Base-by-base conservation (phyloP, 2,888 invertebrate genomes). In the Spicauda simplicius region DNA sequence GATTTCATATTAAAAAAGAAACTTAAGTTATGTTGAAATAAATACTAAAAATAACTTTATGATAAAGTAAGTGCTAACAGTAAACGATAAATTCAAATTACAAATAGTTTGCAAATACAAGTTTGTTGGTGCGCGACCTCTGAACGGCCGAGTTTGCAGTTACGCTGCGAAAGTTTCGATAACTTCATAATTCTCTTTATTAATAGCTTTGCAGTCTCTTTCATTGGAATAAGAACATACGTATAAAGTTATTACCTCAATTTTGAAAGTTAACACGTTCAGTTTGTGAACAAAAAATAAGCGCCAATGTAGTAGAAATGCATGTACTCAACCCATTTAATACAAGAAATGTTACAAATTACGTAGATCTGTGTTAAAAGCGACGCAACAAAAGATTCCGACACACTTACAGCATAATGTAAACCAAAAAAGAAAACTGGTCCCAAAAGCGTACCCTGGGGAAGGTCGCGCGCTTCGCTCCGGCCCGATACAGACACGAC, bases 361-460 rank as follows among this genome's bases (percentile, higher is more conserved):
- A 84, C 79, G 74, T 82, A 86, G 87, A 88, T 87, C 86, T 86
- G 85, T 82, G 85, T 83, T 87, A 86, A 87, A 87, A 88, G 80
- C 79, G 82, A 82, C 83, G 87, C 83, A 87, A 88, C 89, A 90
- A 90, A 91, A 91, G 90, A 90, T 91, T 90, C 90, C 90, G 89
- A 88, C 90, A 90, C 90, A 91, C 91, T 92, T 91, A 91, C 89
- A 87, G 84, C 81, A 87, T 91, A 91, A 92, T 91, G 90, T 91
- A 91, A 90, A 88, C 91, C 90, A 90, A 92, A 92, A 89, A 92
- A 91, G 91, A 91, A 91, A 90, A 91, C 87, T 87, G 92, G 91
- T 91, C 91, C 89, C 90, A 90, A 90, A 90, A 93, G 88, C 80
- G 85, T 86, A 84, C 93, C 91, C 90, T 83, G 80, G 93, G 93